Conservation (phyloP, 2,113 vertebrate species). For the Dromaius novaehollandiae region DNA sequence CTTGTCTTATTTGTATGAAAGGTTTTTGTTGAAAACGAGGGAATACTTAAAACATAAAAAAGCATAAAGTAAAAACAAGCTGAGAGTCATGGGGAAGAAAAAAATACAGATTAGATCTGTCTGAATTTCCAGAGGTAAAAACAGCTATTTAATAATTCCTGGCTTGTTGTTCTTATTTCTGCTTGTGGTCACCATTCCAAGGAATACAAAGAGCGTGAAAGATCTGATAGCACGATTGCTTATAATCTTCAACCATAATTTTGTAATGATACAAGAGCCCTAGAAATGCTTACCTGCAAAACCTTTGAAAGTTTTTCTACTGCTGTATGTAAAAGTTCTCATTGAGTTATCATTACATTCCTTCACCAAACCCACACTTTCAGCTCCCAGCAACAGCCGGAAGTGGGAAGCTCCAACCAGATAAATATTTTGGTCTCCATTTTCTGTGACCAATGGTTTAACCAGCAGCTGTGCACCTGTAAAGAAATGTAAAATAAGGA, state of each 20-base stretch:
- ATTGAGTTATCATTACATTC: slow-evolving; percentile 90
- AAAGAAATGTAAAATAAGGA: not conserved
- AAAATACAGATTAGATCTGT: not conserved
- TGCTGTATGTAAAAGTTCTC: slow-evolving; percentile 87
- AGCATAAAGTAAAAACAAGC: not conserved
- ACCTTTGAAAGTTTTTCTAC: slow-evolving; percentile 86
- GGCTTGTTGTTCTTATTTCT: not conserved
- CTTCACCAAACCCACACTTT: slow-evolving; percentile 90
- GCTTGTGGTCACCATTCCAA: not conserved
- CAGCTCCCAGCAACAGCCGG: slow-evolving; percentile 88
- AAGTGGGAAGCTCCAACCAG: slow-evolving; percentile 85
- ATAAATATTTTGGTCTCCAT: slow-evolving; percentile 82
- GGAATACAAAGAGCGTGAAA: accelerated
- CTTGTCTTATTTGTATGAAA: not conserved
- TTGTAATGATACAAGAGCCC: not conserved
- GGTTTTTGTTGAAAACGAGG: not conserved
- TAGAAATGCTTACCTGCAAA: slow-evolving; percentile 79
- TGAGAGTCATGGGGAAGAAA: not conserved
- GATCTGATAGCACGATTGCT: not conserved
- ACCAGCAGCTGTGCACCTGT: slow-evolving; percentile 89
- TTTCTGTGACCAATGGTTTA: slow-evolving; percentile 77
- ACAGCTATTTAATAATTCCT: not conserved
- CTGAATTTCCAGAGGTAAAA: not conserved
- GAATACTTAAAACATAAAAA: not conserved
- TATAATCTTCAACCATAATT: not conserved